A percentile compares a stretch with the other conserved stretches of the same genome.
Conservation (phyloP, 2,113 vertebrate species). For the Alethe castanea region DNA sequence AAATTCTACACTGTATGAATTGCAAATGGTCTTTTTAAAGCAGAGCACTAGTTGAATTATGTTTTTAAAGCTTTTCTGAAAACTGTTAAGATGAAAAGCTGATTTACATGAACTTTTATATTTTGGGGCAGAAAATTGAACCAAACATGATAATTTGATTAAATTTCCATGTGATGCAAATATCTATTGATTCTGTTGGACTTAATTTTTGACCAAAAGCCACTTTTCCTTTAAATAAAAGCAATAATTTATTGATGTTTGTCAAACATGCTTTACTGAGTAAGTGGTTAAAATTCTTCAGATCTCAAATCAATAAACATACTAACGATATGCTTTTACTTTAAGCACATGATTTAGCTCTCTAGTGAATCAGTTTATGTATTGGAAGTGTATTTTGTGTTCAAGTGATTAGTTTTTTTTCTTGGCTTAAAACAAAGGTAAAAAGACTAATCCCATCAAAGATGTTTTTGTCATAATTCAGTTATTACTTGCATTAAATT, state of each 20-base stretch:
- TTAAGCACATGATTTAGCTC: neutral
- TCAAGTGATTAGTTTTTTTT: fast-evolving
- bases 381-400: neutral
- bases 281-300: neutral
- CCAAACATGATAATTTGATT: neutral
- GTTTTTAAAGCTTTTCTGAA: neutral
- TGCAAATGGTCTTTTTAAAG: neutral
- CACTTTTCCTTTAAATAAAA: neutral
- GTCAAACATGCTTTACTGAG: neutral
- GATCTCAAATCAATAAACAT: neutral
- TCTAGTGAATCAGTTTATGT: neutral
- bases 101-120: neutral
- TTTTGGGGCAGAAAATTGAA: neutral
- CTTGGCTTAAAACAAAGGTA: neutral
- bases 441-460: neutral
- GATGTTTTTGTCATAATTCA: neutral
- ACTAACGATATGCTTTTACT: neutral
- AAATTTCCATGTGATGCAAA: neutral
- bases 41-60: fast-evolving
- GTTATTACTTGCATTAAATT: neutral
- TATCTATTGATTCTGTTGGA: neutral
- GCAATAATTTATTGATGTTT: neutral
- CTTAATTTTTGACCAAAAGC: neutral
- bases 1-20: neutral
- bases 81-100: neutral